A percentile compares a stretch with the other conserved stretches of the same genome.
phyloP scores from a whole-genome alignment of 2,797 vertebrate species.

The Sebastes alutus region DNA sequence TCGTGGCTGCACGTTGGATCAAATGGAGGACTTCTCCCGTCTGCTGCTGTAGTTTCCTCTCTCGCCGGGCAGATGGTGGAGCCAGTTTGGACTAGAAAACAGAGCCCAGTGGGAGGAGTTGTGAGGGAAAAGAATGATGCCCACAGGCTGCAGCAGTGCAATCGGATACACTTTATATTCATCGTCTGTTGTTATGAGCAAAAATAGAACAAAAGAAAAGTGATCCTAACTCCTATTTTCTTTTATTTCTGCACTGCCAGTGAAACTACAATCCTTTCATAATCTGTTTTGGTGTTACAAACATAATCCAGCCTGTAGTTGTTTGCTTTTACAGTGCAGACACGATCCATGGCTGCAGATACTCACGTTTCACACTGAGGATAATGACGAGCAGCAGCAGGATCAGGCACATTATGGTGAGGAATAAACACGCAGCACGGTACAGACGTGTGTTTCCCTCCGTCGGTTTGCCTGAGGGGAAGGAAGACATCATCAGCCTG shows the following conservation, averaged over 20 bases:
- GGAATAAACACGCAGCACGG: slow-evolving; percentile 46
- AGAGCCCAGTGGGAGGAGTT: slow-evolving; percentile 32
- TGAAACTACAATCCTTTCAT: not conserved
- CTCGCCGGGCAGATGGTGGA: not conserved
- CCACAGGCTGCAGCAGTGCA: slow-evolving; percentile 9
- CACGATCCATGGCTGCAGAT: slow-evolving; percentile 19
- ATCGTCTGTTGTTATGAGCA: not conserved
- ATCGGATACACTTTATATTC: not conserved
- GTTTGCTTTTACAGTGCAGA: not conserved
- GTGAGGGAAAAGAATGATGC: not conserved
- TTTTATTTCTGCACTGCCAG: not conserved
- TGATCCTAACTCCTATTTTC: not conserved
- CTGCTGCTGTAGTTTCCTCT: accelerated
- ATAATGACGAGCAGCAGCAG: slow-evolving; percentile 63
- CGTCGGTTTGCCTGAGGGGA: slow-evolving; percentile 12
- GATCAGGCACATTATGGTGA: slow-evolving; percentile 64
- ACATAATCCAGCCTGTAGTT: not conserved
- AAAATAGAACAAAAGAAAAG: not conserved
- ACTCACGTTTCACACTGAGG: slow-evolving; percentile 76
- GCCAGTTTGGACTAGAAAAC: slow-evolving; percentile 46
- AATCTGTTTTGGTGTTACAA: not conserved
- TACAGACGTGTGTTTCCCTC: slow-evolving; percentile 41
- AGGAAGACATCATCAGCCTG: not conserved
- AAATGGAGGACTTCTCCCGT: accelerated
- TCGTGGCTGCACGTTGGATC: slow-evolving; percentile 21